Conservation (phyloP, 2,113 vertebrate species). For the Lophura nycthemera region DNA sequence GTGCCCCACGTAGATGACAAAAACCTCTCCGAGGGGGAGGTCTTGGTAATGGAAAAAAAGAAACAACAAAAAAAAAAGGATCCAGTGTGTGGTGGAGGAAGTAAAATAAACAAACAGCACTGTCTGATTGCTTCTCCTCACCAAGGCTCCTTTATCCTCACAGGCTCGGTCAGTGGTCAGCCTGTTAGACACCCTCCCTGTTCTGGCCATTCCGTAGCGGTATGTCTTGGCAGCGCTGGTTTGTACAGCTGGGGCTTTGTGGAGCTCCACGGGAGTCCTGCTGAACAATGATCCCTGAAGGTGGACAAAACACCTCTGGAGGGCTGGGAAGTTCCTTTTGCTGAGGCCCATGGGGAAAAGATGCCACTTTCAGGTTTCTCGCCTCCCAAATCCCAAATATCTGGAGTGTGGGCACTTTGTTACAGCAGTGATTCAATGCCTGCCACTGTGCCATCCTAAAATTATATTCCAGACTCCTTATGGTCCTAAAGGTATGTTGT, state of each 20-base stretch:
- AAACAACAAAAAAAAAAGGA: constrained; percentile 85
- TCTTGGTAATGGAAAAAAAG: constrained; percentile 72
- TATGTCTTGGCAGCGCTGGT: constrained; percentile 79
- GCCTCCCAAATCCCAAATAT: neutral
- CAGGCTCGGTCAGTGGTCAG: constrained; percentile 76
- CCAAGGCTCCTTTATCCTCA: constrained; percentile 81
- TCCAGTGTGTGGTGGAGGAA: constrained; percentile 89
- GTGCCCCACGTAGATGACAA: constrained; percentile 69
- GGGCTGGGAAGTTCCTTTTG: neutral
- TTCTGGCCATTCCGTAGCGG: constrained; percentile 57
- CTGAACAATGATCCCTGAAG: constrained; percentile 30
- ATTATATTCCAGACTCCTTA: neutral
- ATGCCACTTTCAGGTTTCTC: neutral
- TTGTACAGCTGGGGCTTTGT: constrained; percentile 90
- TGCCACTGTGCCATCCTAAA: neutral
- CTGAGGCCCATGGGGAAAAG: neutral
- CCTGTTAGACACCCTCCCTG: constrained; percentile 75
- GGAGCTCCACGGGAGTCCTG: constrained; percentile 39
- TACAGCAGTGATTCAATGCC: neutral
- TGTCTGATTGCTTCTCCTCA: constrained; percentile 86
- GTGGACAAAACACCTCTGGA: constrained; percentile 36
- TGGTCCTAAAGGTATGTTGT: neutral
- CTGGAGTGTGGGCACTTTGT: neutral
- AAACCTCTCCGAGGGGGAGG: constrained; percentile 68
- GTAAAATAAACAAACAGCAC: constrained; percentile 90